phyloP scores from a whole-genome alignment of 2,797 vertebrate genomes.

The Paramormyrops hopkinsi region DNA sequence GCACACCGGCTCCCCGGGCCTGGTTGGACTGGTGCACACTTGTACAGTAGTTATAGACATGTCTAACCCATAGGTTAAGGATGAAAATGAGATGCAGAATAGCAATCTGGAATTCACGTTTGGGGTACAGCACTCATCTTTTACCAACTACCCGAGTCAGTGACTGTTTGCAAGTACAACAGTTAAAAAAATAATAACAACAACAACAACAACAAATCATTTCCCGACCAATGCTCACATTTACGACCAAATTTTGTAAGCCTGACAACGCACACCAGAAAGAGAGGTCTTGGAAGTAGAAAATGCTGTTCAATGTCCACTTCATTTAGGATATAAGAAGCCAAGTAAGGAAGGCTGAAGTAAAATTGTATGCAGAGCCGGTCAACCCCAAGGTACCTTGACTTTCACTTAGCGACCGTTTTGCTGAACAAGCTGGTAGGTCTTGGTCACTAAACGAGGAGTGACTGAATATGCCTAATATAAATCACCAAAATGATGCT shows the following conservation, averaged over 20 bases:
- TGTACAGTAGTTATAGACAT: constrained; percentile 88
- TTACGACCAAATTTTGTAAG: neutral
- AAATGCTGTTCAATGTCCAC: neutral
- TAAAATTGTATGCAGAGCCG: neutral
- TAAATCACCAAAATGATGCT: neutral
- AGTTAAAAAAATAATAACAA: neutral
- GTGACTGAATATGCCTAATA: neutral
- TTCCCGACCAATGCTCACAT: neutral
- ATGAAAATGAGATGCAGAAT: neutral
- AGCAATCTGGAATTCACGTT: neutral
- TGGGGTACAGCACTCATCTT: neutral
- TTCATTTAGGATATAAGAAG: neutral
- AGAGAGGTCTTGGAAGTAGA: neutral
- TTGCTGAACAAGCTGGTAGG: neutral
- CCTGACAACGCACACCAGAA: neutral
- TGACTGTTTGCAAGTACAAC: neutral
- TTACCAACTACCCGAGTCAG: neutral
- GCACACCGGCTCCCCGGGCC: constrained; percentile 69
- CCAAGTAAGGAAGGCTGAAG: neutral
- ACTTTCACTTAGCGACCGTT: neutral
- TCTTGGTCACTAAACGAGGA: neutral
- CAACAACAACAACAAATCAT: neutral
- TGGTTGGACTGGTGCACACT: constrained; percentile 85
- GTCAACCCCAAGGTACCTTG: neutral
- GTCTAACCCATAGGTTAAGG: constrained; percentile 69